Evolutionary conservation across 1,140 invertebrate species (phyloP), one percentile per base, ranked within the genome.

Genomic region (Drosophila athabasca): DNA sequence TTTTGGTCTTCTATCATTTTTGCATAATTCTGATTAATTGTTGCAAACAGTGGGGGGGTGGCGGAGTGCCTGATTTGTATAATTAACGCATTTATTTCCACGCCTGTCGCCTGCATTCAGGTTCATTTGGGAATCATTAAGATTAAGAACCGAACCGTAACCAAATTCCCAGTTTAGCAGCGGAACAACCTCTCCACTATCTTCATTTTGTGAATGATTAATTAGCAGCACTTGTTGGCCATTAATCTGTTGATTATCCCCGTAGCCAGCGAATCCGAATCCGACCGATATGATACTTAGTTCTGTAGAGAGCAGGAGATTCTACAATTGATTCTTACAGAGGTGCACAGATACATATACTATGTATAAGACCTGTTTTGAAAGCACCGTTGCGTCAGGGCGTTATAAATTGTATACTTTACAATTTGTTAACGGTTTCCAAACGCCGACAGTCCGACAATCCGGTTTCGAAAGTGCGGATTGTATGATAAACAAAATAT

Each of bases 341-440:
- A 11, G 17, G 6, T 24, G 24, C 8, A 35, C 17, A 44, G 13
- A 31, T 6, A 44, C 9, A 31, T 6, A 29, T 29, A 31, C 1
- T 31, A 31, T 31, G 3, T 8, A 43, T 24, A 41, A 55, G 13
- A 61, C 54, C 31, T 31, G 59, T 65, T 71, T 22, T 22, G 6
- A 5, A 41, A 50, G 26, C 19, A 3, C 6, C 15, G 8, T 19
- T 57, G 52, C 55, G 11, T 53, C 51, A 66, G 35, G 44, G 22
- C n/a, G 1, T 43, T 54, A 58, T 62, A 71, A 66, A 60, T 67
- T 60, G 29, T 73, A 62, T 65, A 65, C 35, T 62, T 76, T 81
- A 80, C 79, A 85, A 69, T 69, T 73, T 55, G 48, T 39, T 81
- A 81, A 85, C 67, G 73, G 82, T 70, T 58, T 51, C 59, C 54